Percentiles rank a stretch among this genome's conserved stretches.
Evolutionary conservation across 1,140 invertebrate genomes (phyloP).

Genomic region (Eciton burchellii): DNA sequence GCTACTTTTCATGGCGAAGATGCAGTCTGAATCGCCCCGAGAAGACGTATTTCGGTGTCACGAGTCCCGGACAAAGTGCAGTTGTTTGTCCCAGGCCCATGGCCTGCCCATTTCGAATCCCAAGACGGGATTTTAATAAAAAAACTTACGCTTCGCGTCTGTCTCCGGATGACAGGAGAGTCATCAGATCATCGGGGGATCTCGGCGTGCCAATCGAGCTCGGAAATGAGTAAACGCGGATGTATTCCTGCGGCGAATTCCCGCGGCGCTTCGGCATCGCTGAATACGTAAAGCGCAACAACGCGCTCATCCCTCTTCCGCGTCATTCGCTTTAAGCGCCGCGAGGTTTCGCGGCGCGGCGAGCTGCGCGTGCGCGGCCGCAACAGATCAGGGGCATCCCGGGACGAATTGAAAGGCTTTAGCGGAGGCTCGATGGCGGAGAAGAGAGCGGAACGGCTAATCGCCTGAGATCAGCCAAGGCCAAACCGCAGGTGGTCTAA

Average conservation of each 20-base stretch:
- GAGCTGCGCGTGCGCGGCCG: not conserved
- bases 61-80: slow-evolving; percentile 27
- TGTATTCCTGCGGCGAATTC: slow-evolving; percentile 6
- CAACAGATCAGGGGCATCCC: slow-evolving; percentile 44
- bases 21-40: slow-evolving; percentile 50
- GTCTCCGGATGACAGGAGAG: too few species aligned
- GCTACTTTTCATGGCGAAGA: slow-evolving; percentile 46
- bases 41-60: slow-evolving; percentile 42
- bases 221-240: too few species aligned
- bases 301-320: not conserved
- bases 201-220: too few species aligned
- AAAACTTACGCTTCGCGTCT: not conserved
- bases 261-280: not conserved
- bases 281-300: slow-evolving; percentile 18
- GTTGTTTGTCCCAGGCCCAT: slow-evolving; percentile 51
- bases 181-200: too few species aligned
- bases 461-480: slow-evolving; percentile 55
- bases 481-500: slow-evolving; percentile 70
- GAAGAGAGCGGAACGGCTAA: slow-evolving; percentile 55
- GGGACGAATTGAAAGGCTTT: slow-evolving; percentile 68
- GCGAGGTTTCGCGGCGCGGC: slow-evolving; percentile 10
- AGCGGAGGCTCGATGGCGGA: slow-evolving; percentile 36
- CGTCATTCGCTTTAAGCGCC: slow-evolving; percentile 2
- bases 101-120: slow-evolving; percentile 26
- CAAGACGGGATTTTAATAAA: slow-evolving; percentile 31